Percentiles rank a stretch among this genome's conserved stretches.
Evolutionary conservation across 2,113 vertebrate species (phyloP).

Genomic region (Grantiella picta): DNA sequence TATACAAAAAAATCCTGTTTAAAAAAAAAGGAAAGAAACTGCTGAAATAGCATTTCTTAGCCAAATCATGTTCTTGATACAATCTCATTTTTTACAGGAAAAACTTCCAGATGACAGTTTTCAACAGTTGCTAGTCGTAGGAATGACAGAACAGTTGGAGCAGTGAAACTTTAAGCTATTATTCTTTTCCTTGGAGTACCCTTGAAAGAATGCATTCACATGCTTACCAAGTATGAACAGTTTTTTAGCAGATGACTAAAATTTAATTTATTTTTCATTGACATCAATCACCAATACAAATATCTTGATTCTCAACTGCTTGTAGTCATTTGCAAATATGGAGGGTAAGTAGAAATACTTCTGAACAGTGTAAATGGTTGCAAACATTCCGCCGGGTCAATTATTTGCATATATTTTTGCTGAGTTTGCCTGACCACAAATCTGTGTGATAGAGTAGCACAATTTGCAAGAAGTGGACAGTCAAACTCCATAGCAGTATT

Average conservation of each 20-base stretch:
- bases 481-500: neutral
- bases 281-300: neutral
- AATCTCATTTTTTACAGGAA: neutral
- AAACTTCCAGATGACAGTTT: neutral
- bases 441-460: neutral
- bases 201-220: neutral
- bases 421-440: neutral
- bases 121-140: neutral
- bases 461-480: neutral
- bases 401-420: neutral
- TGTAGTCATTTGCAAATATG: neutral
- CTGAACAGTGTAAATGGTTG: neutral
- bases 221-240: neutral
- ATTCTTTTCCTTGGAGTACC: neutral
- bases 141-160: constrained; percentile 13
- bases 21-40: no score
- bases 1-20: neutral
- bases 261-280: neutral
- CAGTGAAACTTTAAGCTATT: constrained; percentile 8
- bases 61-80: neutral
- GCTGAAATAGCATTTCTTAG: neutral
- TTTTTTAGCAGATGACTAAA: neutral
- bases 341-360: neutral
- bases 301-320: neutral
- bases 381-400: neutral